Conservation (phyloP, 2,888 invertebrate genomes). For the Leptinotarsa haldemani region DNA sequence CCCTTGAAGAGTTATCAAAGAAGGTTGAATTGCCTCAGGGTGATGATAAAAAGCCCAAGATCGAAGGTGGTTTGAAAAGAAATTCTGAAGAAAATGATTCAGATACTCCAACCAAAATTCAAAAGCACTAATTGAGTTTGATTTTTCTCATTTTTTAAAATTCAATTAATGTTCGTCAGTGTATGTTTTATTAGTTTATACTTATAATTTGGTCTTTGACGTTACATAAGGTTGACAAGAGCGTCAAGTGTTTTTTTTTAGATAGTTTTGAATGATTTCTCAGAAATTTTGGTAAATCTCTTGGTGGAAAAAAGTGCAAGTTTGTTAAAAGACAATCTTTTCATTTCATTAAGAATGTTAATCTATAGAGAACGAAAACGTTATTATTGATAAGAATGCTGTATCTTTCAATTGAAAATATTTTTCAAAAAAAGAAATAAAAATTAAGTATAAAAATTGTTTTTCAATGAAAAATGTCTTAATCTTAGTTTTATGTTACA, state of each 20-base stretch:
- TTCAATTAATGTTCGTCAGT: not conserved
- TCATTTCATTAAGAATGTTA: not conserved
- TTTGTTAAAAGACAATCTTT: not conserved
- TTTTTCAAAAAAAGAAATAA: not conserved
- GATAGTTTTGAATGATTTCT: no score
- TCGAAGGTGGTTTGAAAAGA: conserved; percentile 28
- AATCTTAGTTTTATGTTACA: no score
- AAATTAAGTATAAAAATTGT: no score
- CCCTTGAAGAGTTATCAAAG: conserved; percentile 39
- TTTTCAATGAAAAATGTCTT: no score
- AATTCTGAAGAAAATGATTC: conserved; percentile 30
- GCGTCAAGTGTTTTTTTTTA: not conserved
- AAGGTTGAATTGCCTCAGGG: conserved; percentile 35
- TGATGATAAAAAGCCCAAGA: conserved; percentile 33
- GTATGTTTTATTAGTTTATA: not conserved
- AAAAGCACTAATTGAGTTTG: conserved; percentile 25
- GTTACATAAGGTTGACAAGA: not conserved
- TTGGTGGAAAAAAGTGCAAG: not conserved
- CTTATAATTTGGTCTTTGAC: not conserved
- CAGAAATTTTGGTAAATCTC: no score
- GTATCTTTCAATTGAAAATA: not conserved
- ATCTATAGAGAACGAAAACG: not conserved
- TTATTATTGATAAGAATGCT: not conserved
- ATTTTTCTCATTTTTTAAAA: not conserved
- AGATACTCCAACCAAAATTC: conserved; percentile 27